Base-by-base conservation (phyloP, 2,113 vertebrate species). In the Pygoscelis adeliae region DNA sequence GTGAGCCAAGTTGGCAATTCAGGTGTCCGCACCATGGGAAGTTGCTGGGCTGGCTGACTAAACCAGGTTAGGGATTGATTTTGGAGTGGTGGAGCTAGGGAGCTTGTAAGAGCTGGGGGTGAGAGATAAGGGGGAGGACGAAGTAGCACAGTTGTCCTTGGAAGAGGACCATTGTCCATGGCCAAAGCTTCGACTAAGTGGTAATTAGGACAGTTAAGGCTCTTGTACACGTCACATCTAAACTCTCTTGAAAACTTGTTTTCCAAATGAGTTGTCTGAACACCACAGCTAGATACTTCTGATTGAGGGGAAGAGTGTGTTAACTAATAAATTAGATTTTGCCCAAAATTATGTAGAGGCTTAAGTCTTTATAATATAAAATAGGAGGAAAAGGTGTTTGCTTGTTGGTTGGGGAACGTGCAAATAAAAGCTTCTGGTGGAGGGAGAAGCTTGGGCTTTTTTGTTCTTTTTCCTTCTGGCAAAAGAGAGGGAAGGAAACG, bases 361-460 rank as follows among this genome's bases (percentile, higher is more conserved):
- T 0, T 93, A 56, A 65, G 25, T 44, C 30, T 86, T 0, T 0
- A 6, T 72, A 23, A 47, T 40, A 27, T 46, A 87, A 72, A 89
- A 83, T 50, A 44, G 25, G 47, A 92, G 16, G 27, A 80, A 78
- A 83, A 82, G 6, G 2, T 67, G 4, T 61, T 84, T 80, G 21
- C 17, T 38, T 83, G 30, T 61, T 77, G 17, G 11, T 40, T 76
- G 69, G 27, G 36, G 65, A 73, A 16, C 3, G 3, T 40, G 34
- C 66, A 90, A 90, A 83, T 38, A 55, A 78, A 85, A 92, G 44
- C 42, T 91, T 90, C 62, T 53, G 36, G 30, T 71, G 19, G 47
- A 76, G 53, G 34, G 49, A 32, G 44, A 85, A 74, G 11, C 42
- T 87, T 52, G 32, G 23, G 12, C 13, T 55, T 91, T 63, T 86